A percentile compares a stretch with the other conserved stretches of the same genome.
Conservation (phyloP, 2,113 vertebrate genomes). For the Sorex fumeus region DNA sequence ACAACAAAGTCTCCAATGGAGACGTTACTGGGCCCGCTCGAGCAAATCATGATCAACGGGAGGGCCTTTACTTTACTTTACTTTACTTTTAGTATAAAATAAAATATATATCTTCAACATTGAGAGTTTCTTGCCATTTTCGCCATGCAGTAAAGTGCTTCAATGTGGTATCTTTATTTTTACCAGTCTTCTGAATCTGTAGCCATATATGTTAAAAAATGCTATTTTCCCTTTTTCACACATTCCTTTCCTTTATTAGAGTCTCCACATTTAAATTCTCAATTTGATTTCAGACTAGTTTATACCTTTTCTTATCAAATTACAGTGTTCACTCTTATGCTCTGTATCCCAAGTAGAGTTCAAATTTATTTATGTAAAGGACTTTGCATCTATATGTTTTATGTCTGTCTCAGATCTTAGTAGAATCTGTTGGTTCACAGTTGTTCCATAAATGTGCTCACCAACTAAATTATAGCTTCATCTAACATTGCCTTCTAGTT, state of each 20-base stretch:
- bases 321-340: background rate
- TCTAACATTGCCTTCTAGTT: background rate
- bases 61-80: no score
- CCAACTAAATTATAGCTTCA: slow-evolving; percentile 49
- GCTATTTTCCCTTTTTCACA: background rate
- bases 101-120: background rate
- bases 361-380: slow-evolving; percentile 33
- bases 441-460: slow-evolving; percentile 24
- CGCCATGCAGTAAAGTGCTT: background rate
- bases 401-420: slow-evolving; percentile 18
- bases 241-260: background rate
- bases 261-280: background rate
- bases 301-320: background rate
- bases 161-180: background rate
- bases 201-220: no score
- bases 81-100: background rate
- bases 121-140: background rate
- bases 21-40: no score
- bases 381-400: slow-evolving; percentile 39
- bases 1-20: no score
- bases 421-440: slow-evolving; percentile 36
- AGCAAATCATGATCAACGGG: no score
- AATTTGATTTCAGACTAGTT: background rate
- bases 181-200: background rate
- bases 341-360: background rate